Evolutionary conservation across 2,888 invertebrate genomes (phyloP).

Genomic region (Graphium colonna): DNA sequence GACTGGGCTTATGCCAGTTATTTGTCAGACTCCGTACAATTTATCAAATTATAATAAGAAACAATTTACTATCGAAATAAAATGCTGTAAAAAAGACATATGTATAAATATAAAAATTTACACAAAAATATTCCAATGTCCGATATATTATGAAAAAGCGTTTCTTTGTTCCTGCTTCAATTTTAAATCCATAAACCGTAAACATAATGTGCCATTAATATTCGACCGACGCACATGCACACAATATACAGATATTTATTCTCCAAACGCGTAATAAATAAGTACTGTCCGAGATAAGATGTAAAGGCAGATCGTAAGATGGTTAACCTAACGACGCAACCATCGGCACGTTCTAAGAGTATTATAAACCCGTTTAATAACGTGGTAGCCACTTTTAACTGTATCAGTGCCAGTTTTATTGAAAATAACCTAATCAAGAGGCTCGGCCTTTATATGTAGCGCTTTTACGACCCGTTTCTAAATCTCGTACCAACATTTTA

Average conservation of each 20-base stretch:
- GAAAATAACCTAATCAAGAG: constrained; percentile 40
- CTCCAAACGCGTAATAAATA: constrained; percentile 11
- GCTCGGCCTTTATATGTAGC: constrained; percentile 12
- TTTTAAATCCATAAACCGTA: not conserved
- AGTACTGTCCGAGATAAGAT: constrained; percentile 21
- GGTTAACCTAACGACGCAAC: constrained; percentile 49
- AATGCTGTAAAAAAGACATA: not conserved
- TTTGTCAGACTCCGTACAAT: too few species aligned
- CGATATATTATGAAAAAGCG: not conserved
- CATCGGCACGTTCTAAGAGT: constrained; percentile 32
- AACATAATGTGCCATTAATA: not conserved
- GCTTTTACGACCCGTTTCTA: constrained; percentile 20
- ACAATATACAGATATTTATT: constrained; percentile 5
- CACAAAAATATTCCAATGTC: not conserved
- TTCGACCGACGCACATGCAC: not conserved
- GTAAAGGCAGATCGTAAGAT: constrained; percentile 62
- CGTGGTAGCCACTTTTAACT: constrained; percentile 36
- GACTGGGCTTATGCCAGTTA: too few species aligned
- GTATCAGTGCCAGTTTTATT: constrained; percentile 43
- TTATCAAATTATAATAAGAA: too few species aligned
- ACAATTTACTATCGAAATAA: too few species aligned
- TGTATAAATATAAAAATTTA: not conserved
- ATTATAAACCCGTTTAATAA: constrained; percentile 43
- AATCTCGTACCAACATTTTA: constrained; percentile 15
- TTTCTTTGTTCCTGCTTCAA: not conserved